Evolutionary conservation across 2,113 vertebrate genomes (phyloP).

Genomic region (Paralichthys olivaceus): DNA sequence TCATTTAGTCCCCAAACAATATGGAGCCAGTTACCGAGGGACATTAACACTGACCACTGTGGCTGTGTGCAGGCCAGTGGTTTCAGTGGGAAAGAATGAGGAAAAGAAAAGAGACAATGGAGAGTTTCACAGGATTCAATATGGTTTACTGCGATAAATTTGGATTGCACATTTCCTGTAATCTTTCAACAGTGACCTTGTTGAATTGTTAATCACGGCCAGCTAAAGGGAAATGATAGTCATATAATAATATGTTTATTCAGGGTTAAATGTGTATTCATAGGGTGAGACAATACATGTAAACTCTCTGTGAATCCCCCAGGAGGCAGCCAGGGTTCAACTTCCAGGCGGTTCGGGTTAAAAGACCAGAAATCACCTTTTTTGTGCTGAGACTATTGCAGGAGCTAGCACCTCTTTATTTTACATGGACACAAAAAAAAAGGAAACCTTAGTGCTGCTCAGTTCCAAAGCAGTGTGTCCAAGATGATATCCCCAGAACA

Average conservation of each 20-base stretch:
- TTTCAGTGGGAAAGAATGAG: not conserved
- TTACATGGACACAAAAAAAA: not conserved
- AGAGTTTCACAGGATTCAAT: not conserved
- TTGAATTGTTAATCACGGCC: slow-evolving; percentile 24
- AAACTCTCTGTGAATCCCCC: slow-evolving; percentile 21
- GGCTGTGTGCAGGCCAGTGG: not conserved
- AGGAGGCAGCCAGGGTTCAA: slow-evolving; percentile 13
- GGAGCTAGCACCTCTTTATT: not conserved
- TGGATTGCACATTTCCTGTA: slow-evolving; percentile 20
- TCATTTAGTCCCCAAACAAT: slow-evolving; percentile 14
- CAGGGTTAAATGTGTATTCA: slow-evolving; percentile 13
- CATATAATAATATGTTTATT: slow-evolving; percentile 48
- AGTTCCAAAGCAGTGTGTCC: not conserved
- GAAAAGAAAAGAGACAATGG: not conserved
- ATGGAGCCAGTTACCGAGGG: not conserved
- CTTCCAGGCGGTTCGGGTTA: slow-evolving; percentile 20
- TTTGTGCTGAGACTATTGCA: slow-evolving; percentile 6
- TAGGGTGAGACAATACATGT: slow-evolving; percentile 17
- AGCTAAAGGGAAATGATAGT: slow-evolving; percentile 9
- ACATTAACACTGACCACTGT: not conserved
- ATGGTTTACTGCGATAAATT: not conserved
- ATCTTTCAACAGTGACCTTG: slow-evolving; percentile 6
- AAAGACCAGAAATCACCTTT: slow-evolving; percentile 20
- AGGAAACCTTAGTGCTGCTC: not conserved
- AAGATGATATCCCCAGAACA: not conserved